phyloP scores from a whole-genome alignment of 2,888 invertebrate species.

The Bellardia pandia region DNA sequence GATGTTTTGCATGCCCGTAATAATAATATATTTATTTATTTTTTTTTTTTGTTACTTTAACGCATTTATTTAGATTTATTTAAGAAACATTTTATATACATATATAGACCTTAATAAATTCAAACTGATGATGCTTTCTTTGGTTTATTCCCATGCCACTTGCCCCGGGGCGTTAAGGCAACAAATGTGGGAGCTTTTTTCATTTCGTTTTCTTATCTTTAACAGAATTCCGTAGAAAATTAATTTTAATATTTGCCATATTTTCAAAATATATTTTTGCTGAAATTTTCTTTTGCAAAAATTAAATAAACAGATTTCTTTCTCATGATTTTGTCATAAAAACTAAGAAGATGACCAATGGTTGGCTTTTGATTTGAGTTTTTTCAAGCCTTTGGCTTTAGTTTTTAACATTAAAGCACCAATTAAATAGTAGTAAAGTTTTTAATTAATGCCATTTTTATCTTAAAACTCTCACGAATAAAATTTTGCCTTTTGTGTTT shows the following conservation, averaged over 20 bases:
- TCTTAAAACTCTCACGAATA: slow-evolving; percentile 39
- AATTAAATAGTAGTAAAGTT: slow-evolving; percentile 70
- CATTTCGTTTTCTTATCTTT: slow-evolving; percentile 13
- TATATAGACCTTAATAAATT: slow-evolving; percentile 18
- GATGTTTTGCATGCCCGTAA: slow-evolving; percentile 51
- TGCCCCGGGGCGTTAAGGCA: slow-evolving; percentile 32
- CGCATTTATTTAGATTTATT: slow-evolving; percentile 44
- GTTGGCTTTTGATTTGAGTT: neutral
- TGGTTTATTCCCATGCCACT: slow-evolving; percentile 41
- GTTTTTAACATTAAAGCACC: slow-evolving; percentile 29
- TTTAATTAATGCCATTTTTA: slow-evolving; percentile 49
- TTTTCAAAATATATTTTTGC: slow-evolving; percentile 27
- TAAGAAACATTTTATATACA: neutral
- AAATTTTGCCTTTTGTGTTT: slow-evolving; percentile 1
- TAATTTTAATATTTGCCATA: slow-evolving; percentile 49
- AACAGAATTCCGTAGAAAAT: slow-evolving; percentile 62
- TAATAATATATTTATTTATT: slow-evolving; percentile 10
- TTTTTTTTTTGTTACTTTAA: slow-evolving; percentile 19
- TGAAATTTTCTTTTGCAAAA: slow-evolving; percentile 7
- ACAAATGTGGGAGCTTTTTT: slow-evolving; percentile 62
- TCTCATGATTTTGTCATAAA: slow-evolving; percentile 71
- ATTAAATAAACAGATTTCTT: slow-evolving; percentile 31
- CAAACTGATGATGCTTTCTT: slow-evolving; percentile 27
- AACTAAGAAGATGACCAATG: neutral
- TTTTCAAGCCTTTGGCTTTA: slow-evolving; percentile 41